Evolutionary conservation across 1,140 invertebrate genomes (phyloP).

Genomic region (Drosophila nigromelanica): DNA sequence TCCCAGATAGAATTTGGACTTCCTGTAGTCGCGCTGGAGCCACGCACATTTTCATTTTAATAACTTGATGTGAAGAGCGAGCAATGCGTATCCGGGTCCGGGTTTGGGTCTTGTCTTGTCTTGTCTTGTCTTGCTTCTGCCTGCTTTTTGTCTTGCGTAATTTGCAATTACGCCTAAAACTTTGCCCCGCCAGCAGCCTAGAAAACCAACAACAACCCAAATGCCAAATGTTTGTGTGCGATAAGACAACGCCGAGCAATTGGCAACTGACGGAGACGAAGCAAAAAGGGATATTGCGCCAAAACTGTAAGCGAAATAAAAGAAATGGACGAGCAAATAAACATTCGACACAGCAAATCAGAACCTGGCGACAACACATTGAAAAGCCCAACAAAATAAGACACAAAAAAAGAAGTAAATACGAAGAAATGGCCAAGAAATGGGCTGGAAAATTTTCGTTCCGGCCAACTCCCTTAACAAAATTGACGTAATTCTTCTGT

Average conservation of each 20-base stretch:
- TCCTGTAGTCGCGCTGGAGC: constrained; percentile 31
- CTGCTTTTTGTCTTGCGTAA: constrained; percentile 54
- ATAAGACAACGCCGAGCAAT: constrained; percentile 36
- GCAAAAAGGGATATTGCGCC: constrained; percentile 31
- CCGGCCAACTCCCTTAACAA: constrained; percentile 1
- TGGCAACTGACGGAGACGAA: not conserved
- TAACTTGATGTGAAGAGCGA: constrained; percentile 44
- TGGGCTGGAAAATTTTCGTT: constrained; percentile 10
- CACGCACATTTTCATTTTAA: constrained; percentile 65
- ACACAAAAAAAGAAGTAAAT: constrained; percentile 1
- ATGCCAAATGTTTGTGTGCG: constrained; percentile 40
- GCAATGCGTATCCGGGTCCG: constrained; percentile 15
- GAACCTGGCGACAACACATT: not conserved
- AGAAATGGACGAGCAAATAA: constrained; percentile 19
- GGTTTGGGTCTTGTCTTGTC: not conserved
- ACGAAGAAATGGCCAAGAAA: not conserved
- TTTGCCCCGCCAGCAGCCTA: constrained; percentile 39
- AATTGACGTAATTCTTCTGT: constrained; percentile 22
- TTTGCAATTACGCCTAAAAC: constrained; percentile 64
- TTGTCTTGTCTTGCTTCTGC: not conserved
- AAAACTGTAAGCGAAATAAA: constrained; percentile 18
- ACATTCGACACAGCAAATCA: constrained; percentile 15
- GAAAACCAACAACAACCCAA: constrained; percentile 30
- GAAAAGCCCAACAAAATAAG: constrained; percentile 6
- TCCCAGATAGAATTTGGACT: not conserved